phyloP scores from a whole-genome alignment of 2,888 invertebrate genomes.

The Thecocarcelia acutangulata region DNA sequence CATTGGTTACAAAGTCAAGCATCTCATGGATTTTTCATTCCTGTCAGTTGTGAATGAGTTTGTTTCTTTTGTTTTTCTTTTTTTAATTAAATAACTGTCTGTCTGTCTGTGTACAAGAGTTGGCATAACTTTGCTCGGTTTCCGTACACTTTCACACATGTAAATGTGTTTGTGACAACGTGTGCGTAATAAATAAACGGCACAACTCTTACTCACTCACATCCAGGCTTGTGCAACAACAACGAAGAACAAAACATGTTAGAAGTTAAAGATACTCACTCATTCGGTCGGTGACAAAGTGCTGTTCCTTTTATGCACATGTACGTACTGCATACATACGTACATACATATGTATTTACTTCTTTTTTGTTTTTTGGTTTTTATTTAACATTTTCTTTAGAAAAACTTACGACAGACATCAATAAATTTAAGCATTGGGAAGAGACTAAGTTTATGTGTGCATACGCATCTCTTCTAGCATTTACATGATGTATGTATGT shows the following conservation, averaged over 20 bases:
- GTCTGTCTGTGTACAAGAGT: not conserved
- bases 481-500: not conserved
- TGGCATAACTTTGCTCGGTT: not conserved
- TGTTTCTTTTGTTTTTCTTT: too few relatives aligned
- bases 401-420: slow-evolving; percentile 17
- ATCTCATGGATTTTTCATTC: not conserved
- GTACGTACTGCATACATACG: slow-evolving; percentile 4
- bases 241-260: not conserved
- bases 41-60: too few relatives aligned
- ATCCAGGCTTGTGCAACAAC: too few relatives aligned
- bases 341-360: slow-evolving; percentile 3
- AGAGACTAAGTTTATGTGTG: not conserved
- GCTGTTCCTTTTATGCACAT: not conserved
- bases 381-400: slow-evolving; percentile 45
- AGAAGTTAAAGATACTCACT: not conserved
- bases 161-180: not conserved
- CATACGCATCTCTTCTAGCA: not conserved
- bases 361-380: slow-evolving; percentile 27
- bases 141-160: not conserved
- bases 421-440: not conserved
- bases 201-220: too few relatives aligned
- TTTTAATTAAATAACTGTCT: not conserved
- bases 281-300: not conserved
- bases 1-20: not conserved
- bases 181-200: not conserved